Base-by-base conservation (phyloP, 1,140 invertebrate genomes). In the Epicauta chinensis region DNA sequence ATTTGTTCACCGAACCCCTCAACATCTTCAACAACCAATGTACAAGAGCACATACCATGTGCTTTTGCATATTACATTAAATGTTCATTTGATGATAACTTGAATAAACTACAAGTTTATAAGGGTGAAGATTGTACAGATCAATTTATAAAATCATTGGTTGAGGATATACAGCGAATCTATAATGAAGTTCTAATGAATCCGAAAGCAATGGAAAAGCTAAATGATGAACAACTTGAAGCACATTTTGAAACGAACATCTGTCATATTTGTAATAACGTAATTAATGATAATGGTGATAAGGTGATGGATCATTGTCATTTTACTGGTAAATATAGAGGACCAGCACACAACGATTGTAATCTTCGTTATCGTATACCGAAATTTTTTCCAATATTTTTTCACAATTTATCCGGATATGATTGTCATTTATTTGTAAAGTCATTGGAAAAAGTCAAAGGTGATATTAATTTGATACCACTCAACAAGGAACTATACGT, bases 361-460 rank as follows among this genome's bases (percentile, higher is more conserved):
- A 73, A 74, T 58, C 29, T 71, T 14, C 56, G 68, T 45, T 70
- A 58, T 60, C 51, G 63, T n/a, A n/a, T n/a, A n/a, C n/a, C n/a
- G 54, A 39, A 62, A 36, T 45, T 7, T 7, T 53, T 47, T 49
- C 39, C 16, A 16, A 52, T 68, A 4, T 44, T 52, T 14, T 60
- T 56, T 31, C 54, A 62, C 44, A 60, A 58, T 37, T 34, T 59
- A 2, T 31, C 29, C 10, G 51, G 32, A 5, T 59, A 61, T 47
- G 53, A 61, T 34, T 9, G 6, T 16, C 57, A 62, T 48, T 54
- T 57, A 12, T 40, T 62, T 12, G 51, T 60, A 16, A 55, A 45
- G 35, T 16, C 34, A 10, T 30, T 62, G 14, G 35, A 55, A 53
- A 29, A 30, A 35, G 6, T n/a, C n/a, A n/a, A n/a, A 14, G 48